A percentile compares a stretch with the other conserved stretches of the same genome.
These are phyloP conservation scores for Ceyx cyanopectus DNA, from an alignment of 2,113 vertebrate species.

Conservation along the genomic window DNA sequence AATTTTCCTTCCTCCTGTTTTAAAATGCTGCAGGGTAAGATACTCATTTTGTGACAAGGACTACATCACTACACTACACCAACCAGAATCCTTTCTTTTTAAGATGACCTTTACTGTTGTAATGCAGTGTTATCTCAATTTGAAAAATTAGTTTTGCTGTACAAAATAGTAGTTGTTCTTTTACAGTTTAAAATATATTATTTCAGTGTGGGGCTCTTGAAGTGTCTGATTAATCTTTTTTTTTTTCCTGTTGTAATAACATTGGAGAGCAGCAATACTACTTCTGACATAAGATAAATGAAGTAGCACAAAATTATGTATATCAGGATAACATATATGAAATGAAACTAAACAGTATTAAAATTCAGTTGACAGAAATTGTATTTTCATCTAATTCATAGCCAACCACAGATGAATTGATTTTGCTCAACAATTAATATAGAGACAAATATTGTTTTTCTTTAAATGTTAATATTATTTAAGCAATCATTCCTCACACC, in stretches of 20 bases:
- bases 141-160: background rate
- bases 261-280: background rate
- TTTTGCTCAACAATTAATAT: conserved; percentile 38
- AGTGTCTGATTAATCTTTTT: conserved; percentile 44
- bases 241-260: conserved; percentile 1
- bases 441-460: conserved; percentile 20
- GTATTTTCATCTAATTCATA: conserved; percentile 7
- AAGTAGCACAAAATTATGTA: conserved; percentile 25
- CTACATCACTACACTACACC: background rate
- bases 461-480: conserved; percentile 34
- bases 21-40: background rate
- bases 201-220: conserved; percentile 8
- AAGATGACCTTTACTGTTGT: conserved; percentile 5
- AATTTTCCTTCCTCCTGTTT: background rate
- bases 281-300: conserved; percentile 56
- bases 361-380: conserved; percentile 35
- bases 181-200: background rate
- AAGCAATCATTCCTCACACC: background rate
- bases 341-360: background rate
- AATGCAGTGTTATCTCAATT: background rate
- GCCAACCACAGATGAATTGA: background rate
- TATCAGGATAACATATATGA: conserved; percentile 16
- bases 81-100: background rate
- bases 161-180: background rate
- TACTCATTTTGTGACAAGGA: background rate